These are phyloP conservation scores for Zootoca vivipara DNA, from an alignment of 2,113 vertebrate genomes.

Conservation along the genomic window DNA sequence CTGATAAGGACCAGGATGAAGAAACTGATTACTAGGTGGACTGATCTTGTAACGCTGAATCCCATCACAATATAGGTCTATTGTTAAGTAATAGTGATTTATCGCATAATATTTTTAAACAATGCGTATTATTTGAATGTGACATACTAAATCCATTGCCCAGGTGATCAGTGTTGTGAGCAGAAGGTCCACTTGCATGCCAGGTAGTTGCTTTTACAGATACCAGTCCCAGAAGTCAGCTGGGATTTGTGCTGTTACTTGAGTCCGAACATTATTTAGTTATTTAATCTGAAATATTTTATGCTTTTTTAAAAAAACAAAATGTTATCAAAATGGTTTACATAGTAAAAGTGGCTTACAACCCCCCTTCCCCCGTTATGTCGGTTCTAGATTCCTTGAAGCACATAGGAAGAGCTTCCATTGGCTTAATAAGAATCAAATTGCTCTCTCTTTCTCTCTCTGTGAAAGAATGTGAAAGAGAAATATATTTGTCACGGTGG, in stretches of 20 bases:
- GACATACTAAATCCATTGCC: background rate
- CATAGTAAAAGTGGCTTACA: background rate
- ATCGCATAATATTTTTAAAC: constrained; percentile 42
- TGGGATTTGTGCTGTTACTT: background rate
- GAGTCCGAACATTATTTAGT: background rate
- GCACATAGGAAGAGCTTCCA: background rate
- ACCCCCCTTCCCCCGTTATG: background rate
- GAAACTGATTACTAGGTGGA: constrained; percentile 44
- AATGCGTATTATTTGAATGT: constrained; percentile 62
- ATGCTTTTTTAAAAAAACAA: background rate
- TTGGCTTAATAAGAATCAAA: background rate
- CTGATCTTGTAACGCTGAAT: constrained; percentile 62
- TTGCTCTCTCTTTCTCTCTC: background rate
- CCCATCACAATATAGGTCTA: constrained; percentile 13
- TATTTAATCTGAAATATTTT: background rate
- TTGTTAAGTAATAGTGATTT: constrained; percentile 30
- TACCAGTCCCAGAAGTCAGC: background rate
- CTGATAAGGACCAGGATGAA: constrained; percentile 61
- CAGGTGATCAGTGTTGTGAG: background rate
- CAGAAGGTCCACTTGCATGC: background rate
- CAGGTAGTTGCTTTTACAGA: background rate
- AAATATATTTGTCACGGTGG: too few relatives aligned
- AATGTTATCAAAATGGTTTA: too few relatives aligned
- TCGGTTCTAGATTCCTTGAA: too few relatives aligned
- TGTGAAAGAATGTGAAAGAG: too few relatives aligned